Percentiles rank a stretch among this genome's conserved stretches.
Evolutionary conservation across 2,797 vertebrate species (phyloP).

Genomic region (Amblyraja radiata): DNA sequence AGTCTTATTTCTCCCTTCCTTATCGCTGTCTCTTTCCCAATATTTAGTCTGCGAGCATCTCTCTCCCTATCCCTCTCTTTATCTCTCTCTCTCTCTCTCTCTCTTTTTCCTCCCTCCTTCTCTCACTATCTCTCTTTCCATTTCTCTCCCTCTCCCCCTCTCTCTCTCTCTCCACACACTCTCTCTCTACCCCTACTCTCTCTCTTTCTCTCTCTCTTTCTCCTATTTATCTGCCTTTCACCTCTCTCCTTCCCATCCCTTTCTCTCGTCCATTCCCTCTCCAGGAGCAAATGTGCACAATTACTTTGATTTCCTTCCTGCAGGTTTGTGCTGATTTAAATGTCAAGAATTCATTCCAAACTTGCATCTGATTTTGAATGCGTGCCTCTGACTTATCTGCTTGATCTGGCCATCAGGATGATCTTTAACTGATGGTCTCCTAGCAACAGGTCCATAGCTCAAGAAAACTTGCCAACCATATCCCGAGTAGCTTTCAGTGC

Average conservation of each 20-base stretch:
- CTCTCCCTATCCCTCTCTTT: too few species aligned
- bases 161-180: constrained; percentile 33
- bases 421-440: constrained; percentile 20
- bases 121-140: background rate
- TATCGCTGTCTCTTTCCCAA: background rate
- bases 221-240: background rate
- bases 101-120: background rate
- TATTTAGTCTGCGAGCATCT: background rate
- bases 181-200: constrained; percentile 36
- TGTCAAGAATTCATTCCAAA: background rate
- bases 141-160: background rate
- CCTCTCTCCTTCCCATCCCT: background rate
- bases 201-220: background rate
- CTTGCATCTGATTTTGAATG: background rate
- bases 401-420: constrained; percentile 14
- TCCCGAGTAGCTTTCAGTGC: background rate
- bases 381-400: background rate
- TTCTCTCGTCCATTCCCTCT: background rate
- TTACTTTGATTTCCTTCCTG: background rate
- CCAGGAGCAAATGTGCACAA: background rate
- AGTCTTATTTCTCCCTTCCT: background rate
- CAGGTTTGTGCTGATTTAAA: background rate
- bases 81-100: too few species aligned
- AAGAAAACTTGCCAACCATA: background rate
- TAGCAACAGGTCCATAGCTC: constrained; percentile 22